phyloP scores from a whole-genome alignment of 2,113 vertebrate genomes.

The Xenopus laevis region DNA sequence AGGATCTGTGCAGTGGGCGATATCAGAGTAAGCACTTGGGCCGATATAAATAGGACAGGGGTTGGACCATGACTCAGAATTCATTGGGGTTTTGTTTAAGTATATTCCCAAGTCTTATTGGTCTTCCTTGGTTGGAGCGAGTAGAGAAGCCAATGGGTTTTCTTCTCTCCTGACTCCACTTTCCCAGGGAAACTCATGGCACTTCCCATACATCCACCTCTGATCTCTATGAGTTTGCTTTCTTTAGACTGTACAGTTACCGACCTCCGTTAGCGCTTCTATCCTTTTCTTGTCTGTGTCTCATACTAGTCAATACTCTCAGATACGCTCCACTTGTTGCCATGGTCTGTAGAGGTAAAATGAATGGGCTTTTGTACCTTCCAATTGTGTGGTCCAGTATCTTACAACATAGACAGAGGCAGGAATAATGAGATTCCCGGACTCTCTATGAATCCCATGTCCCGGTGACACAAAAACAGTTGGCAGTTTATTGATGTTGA shows the following conservation, averaged over 20 bases:
- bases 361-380: constrained; percentile 61
- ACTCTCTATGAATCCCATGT: constrained; percentile 77
- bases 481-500: too few relatives aligned
- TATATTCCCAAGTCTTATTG: constrained; percentile 79
- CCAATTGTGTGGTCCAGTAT: constrained; percentile 51
- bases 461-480: constrained; percentile 89
- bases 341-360: constrained; percentile 77
- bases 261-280: constrained; percentile 69
- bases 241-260: too few relatives aligned
- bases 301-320: constrained; percentile 54
- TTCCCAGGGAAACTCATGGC: constrained; percentile 70
- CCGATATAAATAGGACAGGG: constrained; percentile 77
- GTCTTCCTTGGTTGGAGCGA: constrained; percentile 71
- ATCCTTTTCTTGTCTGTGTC: constrained; percentile 58
- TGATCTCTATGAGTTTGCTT: constrained; percentile 68
- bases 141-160: constrained; percentile 75
- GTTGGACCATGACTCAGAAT: constrained; percentile 60
- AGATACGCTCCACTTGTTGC: constrained; percentile 70
- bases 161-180: neutral
- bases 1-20: constrained; percentile 64
- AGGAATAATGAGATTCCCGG: constrained; percentile 79
- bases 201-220: constrained; percentile 82
- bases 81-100: constrained; percentile 70
- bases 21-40: constrained; percentile 84
- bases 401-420: constrained; percentile 70